Percentiles rank a stretch among this genome's conserved stretches.
phyloP scores from a whole-genome alignment of 2,113 vertebrate genomes.

The Solenodon paradoxus region DNA sequence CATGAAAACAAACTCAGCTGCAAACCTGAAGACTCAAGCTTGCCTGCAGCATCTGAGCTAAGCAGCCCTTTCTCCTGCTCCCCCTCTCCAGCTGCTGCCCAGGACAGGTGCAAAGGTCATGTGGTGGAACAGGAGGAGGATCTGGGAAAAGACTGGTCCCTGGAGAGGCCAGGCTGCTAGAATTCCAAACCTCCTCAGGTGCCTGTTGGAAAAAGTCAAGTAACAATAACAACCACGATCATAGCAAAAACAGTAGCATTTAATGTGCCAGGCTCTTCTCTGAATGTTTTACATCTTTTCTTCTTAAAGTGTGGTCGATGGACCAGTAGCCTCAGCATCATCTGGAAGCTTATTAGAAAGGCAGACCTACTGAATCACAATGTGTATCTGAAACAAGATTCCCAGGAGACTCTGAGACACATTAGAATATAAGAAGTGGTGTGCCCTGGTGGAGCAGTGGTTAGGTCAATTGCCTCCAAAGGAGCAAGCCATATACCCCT shows the following conservation, averaged over 20 bases:
- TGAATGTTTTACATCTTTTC: not conserved
- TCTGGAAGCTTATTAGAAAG: not conserved
- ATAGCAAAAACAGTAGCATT: not conserved
- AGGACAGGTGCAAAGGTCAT: conserved; percentile 70
- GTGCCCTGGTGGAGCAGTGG: too few relatives aligned
- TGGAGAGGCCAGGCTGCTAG: conserved; percentile 20
- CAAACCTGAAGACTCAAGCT: not conserved
- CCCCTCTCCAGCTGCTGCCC: conserved; percentile 48
- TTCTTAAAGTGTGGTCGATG: not conserved
- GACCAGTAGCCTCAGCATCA: not conserved
- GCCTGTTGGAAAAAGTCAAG: conserved; percentile 33
- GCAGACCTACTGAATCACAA: not conserved
- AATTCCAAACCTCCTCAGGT: conserved; percentile 20
- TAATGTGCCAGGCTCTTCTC: not conserved
- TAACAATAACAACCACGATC: not conserved
- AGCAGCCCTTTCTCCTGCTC: not conserved
- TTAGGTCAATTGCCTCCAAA: too few relatives aligned
- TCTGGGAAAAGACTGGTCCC: conserved; percentile 25
- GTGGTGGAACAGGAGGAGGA: conserved; percentile 29
- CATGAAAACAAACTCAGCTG: conserved; percentile 63
- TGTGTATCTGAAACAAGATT: not conserved
- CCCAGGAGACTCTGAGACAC: not conserved
- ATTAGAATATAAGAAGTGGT: too few relatives aligned
- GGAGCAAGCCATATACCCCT: too few relatives aligned
- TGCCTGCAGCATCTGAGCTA: conserved; percentile 33